A percentile compares a stretch with the other conserved stretches of the same genome.
Evolutionary conservation across 35 echinoderm and acorn worm species (phyloP).

Genomic region (Anneissia japonica): DNA sequence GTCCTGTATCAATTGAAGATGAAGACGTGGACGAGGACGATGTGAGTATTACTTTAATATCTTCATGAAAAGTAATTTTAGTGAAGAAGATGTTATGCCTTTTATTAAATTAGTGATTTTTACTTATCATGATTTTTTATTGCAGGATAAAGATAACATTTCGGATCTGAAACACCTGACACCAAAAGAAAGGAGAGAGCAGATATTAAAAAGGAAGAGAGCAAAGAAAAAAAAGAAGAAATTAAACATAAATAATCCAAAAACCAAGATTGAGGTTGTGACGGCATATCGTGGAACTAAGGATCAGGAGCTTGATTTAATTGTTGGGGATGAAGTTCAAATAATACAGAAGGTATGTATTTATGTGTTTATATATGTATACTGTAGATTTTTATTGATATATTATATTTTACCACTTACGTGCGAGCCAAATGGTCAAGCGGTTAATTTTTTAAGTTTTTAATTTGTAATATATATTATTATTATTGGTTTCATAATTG

Average conservation of each 20-base stretch:
- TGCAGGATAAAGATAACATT: background rate
- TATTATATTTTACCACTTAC: too few species aligned
- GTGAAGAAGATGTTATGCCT: too few species aligned
- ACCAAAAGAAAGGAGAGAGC: constrained; percentile 67
- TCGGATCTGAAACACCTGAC: constrained; percentile 55
- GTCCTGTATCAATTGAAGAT: constrained; percentile 12
- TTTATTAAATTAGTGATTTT: too few species aligned
- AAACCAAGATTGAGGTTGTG: constrained; percentile 70
- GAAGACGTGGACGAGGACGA: constrained; percentile 50
- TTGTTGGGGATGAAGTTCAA: constrained; percentile 64
- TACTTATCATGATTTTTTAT: background rate
- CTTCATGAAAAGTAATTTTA: too few species aligned
- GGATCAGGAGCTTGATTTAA: constrained; percentile 74
- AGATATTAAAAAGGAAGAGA: constrained; percentile 70
- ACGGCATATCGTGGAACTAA: constrained; percentile 72
- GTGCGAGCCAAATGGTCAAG: too few species aligned
- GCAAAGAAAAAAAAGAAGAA: constrained; percentile 76
- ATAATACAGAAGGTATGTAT: constrained; percentile 46
- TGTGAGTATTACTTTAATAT: constrained; percentile 5
- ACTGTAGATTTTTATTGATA: too few species aligned
- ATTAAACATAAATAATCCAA: background rate
- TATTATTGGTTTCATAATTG: too few species aligned
- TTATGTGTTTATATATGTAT: background rate
- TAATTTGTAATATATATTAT: too few species aligned
- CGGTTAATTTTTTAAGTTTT: too few species aligned